Base-by-base conservation (phyloP, 2,888 invertebrate genomes). In the Anticlea derivata region DNA sequence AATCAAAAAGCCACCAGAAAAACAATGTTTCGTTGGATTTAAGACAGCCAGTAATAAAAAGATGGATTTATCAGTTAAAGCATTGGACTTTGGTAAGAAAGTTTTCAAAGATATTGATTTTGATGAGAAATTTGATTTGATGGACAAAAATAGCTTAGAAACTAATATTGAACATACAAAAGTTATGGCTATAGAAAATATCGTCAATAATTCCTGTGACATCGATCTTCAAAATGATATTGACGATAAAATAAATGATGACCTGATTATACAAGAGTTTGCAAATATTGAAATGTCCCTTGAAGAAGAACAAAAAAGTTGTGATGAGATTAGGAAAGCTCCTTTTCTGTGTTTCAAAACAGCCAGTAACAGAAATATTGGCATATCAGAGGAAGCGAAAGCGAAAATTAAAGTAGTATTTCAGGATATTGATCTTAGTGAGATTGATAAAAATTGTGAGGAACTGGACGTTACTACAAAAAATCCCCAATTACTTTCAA, bases 11-110 rank as follows among this genome's bases (percentile, higher is more conserved):
- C n/a, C 22, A 10, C 23, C 12, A 33, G 45, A 56, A 7, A 60
- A 52, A n/a, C 46, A 58, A 40, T 50, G 48, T 24, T 61, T 56
- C 11, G 50, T 63, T 23, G 86, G 83, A 35, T 86, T 87, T 60
- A 67, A 64, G 50, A 78, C 81, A 24, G 85, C 83, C 2, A 79
- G 75, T 58, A 50, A 49, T 8, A 83, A 81, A 65, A 66, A 58
- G 12, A 73, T 87, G 5, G 55, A 65, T 50, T 53, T 83, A 5
- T 76, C 78, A 12, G 68, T 74, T 12, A 59, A 62, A 47, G 70
- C 78, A 5, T 39, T 70, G 11, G 50, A 54, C 1, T 64, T 53
- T 51, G 65, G 69, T 17, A 70, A 69, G 59, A 62, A 61, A 26
- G 49, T 81, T 13, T 73, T 73, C 17, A 58, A 65, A 54, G 68